Evolutionary conservation across 1,140 invertebrate genomes (phyloP), one percentile per base, ranked within the genome.

Genomic region (Choristoneura fumiferana): DNA sequence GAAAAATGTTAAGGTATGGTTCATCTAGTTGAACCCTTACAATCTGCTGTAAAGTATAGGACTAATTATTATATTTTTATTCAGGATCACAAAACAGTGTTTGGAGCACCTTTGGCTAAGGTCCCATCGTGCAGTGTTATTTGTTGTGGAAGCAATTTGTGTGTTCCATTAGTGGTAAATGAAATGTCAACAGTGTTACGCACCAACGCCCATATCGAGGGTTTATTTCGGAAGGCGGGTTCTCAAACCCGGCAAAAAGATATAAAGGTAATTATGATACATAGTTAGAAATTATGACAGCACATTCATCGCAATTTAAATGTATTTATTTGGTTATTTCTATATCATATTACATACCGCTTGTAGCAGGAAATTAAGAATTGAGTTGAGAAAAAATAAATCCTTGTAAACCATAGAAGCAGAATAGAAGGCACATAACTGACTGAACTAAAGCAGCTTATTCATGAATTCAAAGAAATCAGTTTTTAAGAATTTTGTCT

Each of bases 141-240:
- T 92, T 79, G 92, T 90, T 76, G 93, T 92, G 65, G 92, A 81
- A 83, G 86, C 93, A 71, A 90, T 78, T 39, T 96, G 37, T 91
- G 93, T 79, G 91, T 96, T 9, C 95, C 96, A n/a, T 90, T 91
- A 66, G 93, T 96, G 78, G 91, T 97, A 0, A 92, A 92, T 64
- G 92, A 95, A 75, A 92, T 94, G 63, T 93, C 94, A 66, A 87
- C 91, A 14, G 92, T 93, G 72, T 91, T 97, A 55, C 83, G 93
- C 43, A 84, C 92, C 18, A 91, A 94, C 81, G 90, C 94, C 22
- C 91, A 92, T 34, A 92, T 93, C 17, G 95, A 96, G 80, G 96
- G 96, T 1, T 83, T 97, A 37, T 97, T 97, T 74, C 90, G 96
- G 22, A 97, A 96, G 89, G 95, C 95, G 62, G 96, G 96, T 1